Percentiles rank a stretch among this genome's conserved stretches.
phyloP scores from a whole-genome alignment of 2,113 vertebrate species.

The Catagonus wagneri region DNA sequence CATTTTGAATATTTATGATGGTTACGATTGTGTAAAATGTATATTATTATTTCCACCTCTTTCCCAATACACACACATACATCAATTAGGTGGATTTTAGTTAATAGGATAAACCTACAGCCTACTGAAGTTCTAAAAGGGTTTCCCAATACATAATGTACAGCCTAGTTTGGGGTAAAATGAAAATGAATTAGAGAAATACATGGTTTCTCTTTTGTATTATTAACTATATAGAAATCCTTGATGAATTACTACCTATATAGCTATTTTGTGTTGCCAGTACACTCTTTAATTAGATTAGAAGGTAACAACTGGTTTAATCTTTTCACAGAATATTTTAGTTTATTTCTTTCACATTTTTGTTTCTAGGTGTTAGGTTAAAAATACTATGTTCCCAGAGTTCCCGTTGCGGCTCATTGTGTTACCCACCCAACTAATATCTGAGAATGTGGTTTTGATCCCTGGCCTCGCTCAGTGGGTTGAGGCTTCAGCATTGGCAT shows the following conservation, averaged over 20 bases:
- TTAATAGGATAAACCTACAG: not conserved
- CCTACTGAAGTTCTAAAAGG: not conserved
- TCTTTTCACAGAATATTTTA: slow-evolving; percentile 16
- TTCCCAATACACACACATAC: not conserved
- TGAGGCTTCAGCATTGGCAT: no score
- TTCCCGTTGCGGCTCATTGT: no score
- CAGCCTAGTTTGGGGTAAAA: not conserved
- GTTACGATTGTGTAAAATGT: not conserved
- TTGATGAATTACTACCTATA: not conserved
- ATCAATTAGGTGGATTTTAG: not conserved
- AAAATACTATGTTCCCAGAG: not conserved
- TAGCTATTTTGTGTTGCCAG: not conserved
- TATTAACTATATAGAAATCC: not conserved
- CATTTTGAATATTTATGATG: not conserved
- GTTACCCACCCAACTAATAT: no score
- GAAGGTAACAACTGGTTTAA: not conserved
- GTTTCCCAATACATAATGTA: not conserved
- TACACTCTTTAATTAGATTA: slow-evolving; percentile 1
- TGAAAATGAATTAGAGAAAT: not conserved
- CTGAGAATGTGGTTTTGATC: no score
- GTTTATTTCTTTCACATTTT: slow-evolving; percentile 53
- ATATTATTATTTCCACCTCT: not conserved
- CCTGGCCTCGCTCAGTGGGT: no score
- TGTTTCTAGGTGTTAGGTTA: slow-evolving; percentile 10
- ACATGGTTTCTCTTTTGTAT: not conserved